Evolutionary conservation across 2,113 vertebrate genomes (phyloP).

Genomic region (Gymnobelideus leadbeateri): DNA sequence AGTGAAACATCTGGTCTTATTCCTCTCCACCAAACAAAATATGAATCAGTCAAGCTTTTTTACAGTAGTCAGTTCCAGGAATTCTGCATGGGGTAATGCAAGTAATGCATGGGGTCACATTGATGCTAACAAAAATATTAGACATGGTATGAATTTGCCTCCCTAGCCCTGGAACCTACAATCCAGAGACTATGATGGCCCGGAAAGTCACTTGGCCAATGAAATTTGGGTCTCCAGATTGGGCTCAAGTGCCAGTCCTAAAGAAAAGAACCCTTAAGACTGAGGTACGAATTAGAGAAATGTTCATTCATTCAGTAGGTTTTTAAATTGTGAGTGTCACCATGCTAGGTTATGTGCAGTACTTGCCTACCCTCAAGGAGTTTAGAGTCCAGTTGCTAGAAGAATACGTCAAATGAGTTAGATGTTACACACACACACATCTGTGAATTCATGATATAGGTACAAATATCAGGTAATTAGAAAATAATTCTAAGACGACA

Average conservation of each 20-base stretch:
- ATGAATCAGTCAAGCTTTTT: not conserved
- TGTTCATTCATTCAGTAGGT: not conserved
- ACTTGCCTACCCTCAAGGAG: not conserved
- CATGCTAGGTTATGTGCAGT: not conserved
- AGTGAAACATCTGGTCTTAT: conserved; percentile 9
- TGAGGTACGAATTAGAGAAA: conserved; percentile 81
- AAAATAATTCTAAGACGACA: not conserved
- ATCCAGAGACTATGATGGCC: conserved; percentile 41
- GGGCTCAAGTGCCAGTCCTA: conserved; percentile 83
- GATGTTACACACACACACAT: not conserved
- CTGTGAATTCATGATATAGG: not conserved
- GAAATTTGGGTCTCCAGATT: conserved; percentile 92
- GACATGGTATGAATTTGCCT: not conserved
- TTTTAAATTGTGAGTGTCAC: not conserved
- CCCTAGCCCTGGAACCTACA: conserved; percentile 88
- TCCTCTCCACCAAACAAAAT: not conserved
- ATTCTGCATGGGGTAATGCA: too few relatives aligned
- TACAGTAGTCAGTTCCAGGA: not conserved
- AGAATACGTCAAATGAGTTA: not conserved
- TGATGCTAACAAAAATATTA: not conserved
- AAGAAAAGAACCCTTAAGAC: conserved; percentile 84
- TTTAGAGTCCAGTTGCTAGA: not conserved
- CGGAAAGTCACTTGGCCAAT: conserved; percentile 90
- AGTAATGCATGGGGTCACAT: not conserved
- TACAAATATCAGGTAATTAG: not conserved